Evolutionary conservation across 2,888 invertebrate species (phyloP), one percentile per base, ranked within the genome.

Genomic region (Dicyrtoma fusca): DNA sequence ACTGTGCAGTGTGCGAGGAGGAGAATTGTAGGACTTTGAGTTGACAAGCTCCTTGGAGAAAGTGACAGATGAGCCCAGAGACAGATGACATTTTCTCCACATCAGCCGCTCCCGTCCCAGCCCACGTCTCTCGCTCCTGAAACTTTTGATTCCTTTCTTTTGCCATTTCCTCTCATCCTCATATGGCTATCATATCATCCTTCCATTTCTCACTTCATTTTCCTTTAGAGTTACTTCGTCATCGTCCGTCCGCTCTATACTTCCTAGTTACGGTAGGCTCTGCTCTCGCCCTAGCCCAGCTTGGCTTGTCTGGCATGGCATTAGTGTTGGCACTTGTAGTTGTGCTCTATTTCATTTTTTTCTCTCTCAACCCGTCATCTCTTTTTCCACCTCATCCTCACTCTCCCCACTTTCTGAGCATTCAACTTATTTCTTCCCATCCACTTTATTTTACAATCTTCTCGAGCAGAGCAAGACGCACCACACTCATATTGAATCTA

Each of bases 51-150:
- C 49, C 59, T 70, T 57, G 59, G 59, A 49, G 49, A 61, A 70
- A 62, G 69, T 70, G 69, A 70, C 69, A 70, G 71, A 71, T 71
- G 71, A 71, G 65, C 59, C 65, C 55, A 51, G 57, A 71, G 71
- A 71, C 71, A 71, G 71, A 71, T 71, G 71, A 71, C 71, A 49
- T 65, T 71, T 65, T 71, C 71, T 71, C 57, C 71, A 71, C 71
- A 65, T 71, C 71, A 65, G 34, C 62, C 71, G 17, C 57, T 14
- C 49, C 8, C 25, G 11, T n/a, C 6, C 26, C n/a, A n/a, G n/a
- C n/a, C n/a, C n/a, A n/a, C n/a, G 14, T 10, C 49, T 51, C 26
- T 49, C 25, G 10, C 34, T 23, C 23, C 21, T 53, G 1, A 53
- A 34, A 34, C 34, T 34, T 34, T 34, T 34, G 34, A 34, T 34